A percentile compares a stretch with the other conserved stretches of the same genome.
These are phyloP conservation scores for Empis livida DNA, from an alignment of 2,888 invertebrate species.

Conservation along the genomic window DNA sequence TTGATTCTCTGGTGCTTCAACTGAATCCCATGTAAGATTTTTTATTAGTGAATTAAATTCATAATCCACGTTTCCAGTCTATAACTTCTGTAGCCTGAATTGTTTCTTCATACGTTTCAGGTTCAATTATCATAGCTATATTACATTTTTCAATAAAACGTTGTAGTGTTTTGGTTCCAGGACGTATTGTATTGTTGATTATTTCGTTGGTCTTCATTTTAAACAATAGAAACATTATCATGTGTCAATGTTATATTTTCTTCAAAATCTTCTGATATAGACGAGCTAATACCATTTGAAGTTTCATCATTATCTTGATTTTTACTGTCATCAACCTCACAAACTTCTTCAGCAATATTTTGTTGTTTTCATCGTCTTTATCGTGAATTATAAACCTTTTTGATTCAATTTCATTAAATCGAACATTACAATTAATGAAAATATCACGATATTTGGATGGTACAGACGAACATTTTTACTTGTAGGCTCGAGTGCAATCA, in stretches of 20 bases:
- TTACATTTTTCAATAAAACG: neutral
- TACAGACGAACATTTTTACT: constrained; percentile 5
- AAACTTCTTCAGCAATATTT: neutral
- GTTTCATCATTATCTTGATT: neutral
- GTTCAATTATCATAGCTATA: constrained; percentile 9
- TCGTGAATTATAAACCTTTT: neutral
- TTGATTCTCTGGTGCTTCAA: constrained; percentile 7
- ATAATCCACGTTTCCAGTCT: constrained; percentile 14
- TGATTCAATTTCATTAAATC: constrained; percentile 1
- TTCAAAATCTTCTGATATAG: neutral
- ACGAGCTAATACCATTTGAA: no score
- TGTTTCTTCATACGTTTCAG: constrained; percentile 11
- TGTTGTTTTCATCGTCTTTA: neutral
- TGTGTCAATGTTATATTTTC: neutral
- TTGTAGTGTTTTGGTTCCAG: neutral
- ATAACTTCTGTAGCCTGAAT: constrained; percentile 7
- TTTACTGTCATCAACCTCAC: constrained; percentile 1
- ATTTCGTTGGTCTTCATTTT: neutral
- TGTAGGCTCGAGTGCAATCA: constrained; percentile 9
- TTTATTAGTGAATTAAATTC: no score
- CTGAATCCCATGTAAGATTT: constrained; percentile 12
- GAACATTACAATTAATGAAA: constrained; percentile 7
- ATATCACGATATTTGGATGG: neutral
- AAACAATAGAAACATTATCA: neutral
- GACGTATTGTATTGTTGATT: neutral